Base-by-base conservation (phyloP, 2,797 vertebrate genomes). In the Acanthornis magna region DNA sequence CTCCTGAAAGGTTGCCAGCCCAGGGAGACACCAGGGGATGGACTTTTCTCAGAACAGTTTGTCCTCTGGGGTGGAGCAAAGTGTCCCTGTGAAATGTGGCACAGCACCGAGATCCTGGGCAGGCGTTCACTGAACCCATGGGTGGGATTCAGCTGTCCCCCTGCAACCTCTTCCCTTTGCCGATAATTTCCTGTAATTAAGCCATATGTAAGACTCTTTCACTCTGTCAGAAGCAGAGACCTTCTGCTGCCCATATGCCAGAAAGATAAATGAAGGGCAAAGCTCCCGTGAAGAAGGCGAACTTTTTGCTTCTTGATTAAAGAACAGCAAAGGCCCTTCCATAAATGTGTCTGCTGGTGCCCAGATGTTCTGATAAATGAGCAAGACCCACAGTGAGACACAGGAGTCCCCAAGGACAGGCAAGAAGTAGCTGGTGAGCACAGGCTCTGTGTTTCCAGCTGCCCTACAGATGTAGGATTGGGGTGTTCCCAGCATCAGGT, bases 181-280 rank as follows among this genome's bases (percentile, higher is more conserved):
- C 81, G 68, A 36, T 95, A 85, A 94, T 96, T 94, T 81, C 15
- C 85, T 81, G 62, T 93, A 94, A 97, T 96, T 96, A 96, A 95
- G 90, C 95, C 95, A 89, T 92, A 94, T 88, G 95, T 89, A 95
- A 91, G 80, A 77, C 61, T 73, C 84, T 92, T 85, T 55, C 95
- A 43, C 88, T 94, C 94, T 72, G 78, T 92, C 93, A 86, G 85
- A 95, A 73, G 84, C 86, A 79, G 91, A 93, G 88, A 94, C 95
- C 95, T 96, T 96, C 95, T 96, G 96, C 93, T 92, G 88, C 84
- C 95, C 96, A 96, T 96, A 96, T 96, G 95, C 86, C 95, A 92
- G 88, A 91, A 91, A 96, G 96, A 91, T 89, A 96, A 96, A 91
- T 89, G 89, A 96, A 97, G 95, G 96, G 72, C 94, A 96, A 94